phyloP scores from a whole-genome alignment of 2,113 vertebrate species.

The Microcebus tavaratra region DNA sequence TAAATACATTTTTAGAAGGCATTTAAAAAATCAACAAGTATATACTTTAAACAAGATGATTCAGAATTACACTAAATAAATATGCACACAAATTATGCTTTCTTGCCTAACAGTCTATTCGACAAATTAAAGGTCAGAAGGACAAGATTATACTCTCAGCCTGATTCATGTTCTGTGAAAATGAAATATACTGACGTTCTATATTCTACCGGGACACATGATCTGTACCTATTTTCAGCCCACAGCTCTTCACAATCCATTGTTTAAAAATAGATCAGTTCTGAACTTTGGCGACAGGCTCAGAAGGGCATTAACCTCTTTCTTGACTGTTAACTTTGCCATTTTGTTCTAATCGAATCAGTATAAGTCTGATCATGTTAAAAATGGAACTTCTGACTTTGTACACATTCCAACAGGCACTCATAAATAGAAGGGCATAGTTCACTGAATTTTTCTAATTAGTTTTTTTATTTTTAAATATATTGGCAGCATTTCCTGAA shows the following conservation, averaged over 20 bases:
- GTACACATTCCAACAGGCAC: constrained; percentile 34
- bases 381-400: constrained; percentile 59
- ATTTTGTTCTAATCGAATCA: constrained; percentile 72
- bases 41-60: background rate
- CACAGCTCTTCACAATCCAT: constrained; percentile 82
- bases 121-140: constrained; percentile 79
- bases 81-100: background rate
- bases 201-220: constrained; percentile 85
- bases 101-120: constrained; percentile 35
- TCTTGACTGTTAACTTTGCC: constrained; percentile 80
- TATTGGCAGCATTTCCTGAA: background rate
- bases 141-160: constrained; percentile 74
- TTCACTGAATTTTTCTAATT: constrained; percentile 35
- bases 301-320: constrained; percentile 86
- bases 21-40: background rate
- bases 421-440: background rate
- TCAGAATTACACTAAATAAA: constrained; percentile 35
- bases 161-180: constrained; percentile 82
- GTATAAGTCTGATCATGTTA: constrained; percentile 50
- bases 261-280: constrained; percentile 86
- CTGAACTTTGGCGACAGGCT: constrained; percentile 87
- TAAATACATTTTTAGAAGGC: background rate
- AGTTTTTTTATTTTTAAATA: constrained; percentile 47
- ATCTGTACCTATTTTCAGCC: constrained; percentile 86
- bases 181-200: constrained; percentile 84